Conservation (phyloP, 2,797 vertebrate genomes). For the Epinephelus malabaricus region DNA sequence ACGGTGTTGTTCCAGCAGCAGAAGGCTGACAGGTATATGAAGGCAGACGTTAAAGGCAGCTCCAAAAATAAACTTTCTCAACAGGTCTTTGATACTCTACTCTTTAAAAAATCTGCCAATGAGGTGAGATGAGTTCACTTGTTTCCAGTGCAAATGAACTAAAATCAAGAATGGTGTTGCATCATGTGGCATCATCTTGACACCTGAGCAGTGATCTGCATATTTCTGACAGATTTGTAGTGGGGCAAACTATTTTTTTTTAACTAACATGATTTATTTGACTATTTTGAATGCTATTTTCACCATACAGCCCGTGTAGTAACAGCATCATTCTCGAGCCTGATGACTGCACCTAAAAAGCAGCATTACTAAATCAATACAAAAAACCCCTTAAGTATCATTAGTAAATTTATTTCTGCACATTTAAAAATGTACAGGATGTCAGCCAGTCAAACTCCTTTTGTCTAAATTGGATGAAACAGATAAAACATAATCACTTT, state of each 20-base stretch:
- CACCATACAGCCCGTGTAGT: not conserved
- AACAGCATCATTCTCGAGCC: not conserved
- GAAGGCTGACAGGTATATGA: conserved; percentile 53
- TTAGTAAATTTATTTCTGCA: not conserved
- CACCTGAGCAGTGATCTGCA: conserved; percentile 42
- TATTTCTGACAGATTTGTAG: conserved; percentile 21
- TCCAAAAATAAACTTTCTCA: conserved; percentile 55
- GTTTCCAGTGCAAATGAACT: conserved; percentile 54
- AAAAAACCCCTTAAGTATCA: not conserved
- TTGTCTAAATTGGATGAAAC: not conserved
- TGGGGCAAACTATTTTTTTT: not conserved
- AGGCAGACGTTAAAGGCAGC: conserved; percentile 47
- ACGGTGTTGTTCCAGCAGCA: conserved; percentile 50
- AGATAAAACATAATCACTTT: not conserved
- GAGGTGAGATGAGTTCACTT: conserved; percentile 47
- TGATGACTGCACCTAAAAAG: not conserved
- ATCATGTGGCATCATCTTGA: conserved; percentile 51
- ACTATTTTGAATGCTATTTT: not conserved
- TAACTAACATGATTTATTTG: not conserved
- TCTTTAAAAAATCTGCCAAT: conserved; percentile 29
- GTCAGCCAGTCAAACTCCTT: not conserved
- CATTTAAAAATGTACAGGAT: not conserved
- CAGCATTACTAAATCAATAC: not conserved
- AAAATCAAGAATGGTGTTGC: conserved; percentile 39
- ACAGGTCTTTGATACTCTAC: conserved; percentile 46